Percentiles rank a stretch among this genome's conserved stretches.
These are phyloP conservation scores for Notechis scutatus DNA, from an alignment of 2,113 vertebrate species.

Conservation along the genomic window DNA sequence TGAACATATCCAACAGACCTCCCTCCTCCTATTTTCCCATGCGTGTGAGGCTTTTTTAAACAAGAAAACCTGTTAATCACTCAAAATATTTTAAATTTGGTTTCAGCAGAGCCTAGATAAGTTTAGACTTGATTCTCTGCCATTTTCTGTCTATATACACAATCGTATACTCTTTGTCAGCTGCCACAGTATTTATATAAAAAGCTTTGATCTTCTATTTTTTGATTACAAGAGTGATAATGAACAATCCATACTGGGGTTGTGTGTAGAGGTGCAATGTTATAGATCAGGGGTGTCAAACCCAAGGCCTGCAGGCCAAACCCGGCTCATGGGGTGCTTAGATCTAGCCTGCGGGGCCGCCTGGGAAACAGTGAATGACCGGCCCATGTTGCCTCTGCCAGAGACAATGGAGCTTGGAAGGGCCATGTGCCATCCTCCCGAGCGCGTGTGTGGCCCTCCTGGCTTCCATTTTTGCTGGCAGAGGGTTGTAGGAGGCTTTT, in stretches of 20 bases:
- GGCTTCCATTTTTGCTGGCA: too few species aligned
- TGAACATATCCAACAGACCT: background rate
- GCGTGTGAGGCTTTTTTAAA: fast-evolving
- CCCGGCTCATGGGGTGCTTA: too few species aligned
- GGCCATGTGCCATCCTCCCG: too few species aligned
- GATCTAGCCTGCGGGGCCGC: too few species aligned
- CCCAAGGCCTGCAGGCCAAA: too few species aligned
- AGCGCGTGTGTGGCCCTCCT: too few species aligned
- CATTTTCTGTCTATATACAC: background rate
- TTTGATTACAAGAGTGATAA: background rate
- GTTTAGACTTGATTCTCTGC: background rate
- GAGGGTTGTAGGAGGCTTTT: too few species aligned
- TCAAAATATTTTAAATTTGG: fast-evolving
- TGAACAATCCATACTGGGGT: background rate
- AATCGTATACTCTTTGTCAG: background rate
- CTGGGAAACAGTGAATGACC: too few species aligned
- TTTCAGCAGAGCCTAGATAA: background rate
- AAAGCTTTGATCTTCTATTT: background rate
- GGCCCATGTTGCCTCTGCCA: too few species aligned
- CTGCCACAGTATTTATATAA: background rate
- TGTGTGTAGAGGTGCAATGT: background rate
- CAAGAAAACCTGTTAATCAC: background rate
- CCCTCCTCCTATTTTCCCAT: background rate
- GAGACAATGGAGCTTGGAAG: too few species aligned
- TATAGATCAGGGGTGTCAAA: background rate